These are phyloP conservation scores for Agapornis canus DNA, from an alignment of 2,797 vertebrate species.

Conservation along the genomic window DNA sequence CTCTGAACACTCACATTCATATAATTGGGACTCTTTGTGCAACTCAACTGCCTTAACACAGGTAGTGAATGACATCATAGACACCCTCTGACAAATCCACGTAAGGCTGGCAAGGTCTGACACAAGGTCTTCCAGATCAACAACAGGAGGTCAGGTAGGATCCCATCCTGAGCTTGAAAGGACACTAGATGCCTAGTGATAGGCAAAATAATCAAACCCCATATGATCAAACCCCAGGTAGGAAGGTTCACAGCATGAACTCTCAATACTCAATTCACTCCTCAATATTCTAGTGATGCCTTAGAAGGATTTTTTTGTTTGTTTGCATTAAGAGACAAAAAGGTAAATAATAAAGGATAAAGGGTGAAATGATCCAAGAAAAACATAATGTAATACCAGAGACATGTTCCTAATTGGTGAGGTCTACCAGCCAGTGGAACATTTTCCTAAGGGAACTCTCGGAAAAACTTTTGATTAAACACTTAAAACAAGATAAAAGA, in stretches of 20 bases:
- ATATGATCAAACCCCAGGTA: background rate
- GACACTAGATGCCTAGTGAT: background rate
- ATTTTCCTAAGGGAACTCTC: background rate
- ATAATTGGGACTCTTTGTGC: background rate
- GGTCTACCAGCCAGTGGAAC: background rate
- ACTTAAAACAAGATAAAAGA: constrained; percentile 3
- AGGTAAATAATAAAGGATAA: background rate
- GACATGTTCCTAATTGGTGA: background rate
- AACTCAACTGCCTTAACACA: background rate
- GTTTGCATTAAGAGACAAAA: background rate
- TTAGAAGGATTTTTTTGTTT: background rate
- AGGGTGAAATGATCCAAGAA: background rate
- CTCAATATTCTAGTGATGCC: background rate
- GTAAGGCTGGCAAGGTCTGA: background rate
- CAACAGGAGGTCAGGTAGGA: background rate
- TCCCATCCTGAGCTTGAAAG: background rate
- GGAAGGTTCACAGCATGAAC: background rate
- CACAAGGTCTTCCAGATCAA: background rate
- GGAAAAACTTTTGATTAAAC: background rate
- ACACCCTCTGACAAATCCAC: background rate
- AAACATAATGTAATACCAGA: background rate
- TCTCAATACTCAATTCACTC: background rate
- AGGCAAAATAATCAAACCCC: background rate
- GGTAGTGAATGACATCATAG: background rate
- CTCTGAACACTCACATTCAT: background rate